These are phyloP conservation scores for Phoebastria nigripes DNA, from an alignment of 2,797 vertebrate genomes.

Conservation along the genomic window DNA sequence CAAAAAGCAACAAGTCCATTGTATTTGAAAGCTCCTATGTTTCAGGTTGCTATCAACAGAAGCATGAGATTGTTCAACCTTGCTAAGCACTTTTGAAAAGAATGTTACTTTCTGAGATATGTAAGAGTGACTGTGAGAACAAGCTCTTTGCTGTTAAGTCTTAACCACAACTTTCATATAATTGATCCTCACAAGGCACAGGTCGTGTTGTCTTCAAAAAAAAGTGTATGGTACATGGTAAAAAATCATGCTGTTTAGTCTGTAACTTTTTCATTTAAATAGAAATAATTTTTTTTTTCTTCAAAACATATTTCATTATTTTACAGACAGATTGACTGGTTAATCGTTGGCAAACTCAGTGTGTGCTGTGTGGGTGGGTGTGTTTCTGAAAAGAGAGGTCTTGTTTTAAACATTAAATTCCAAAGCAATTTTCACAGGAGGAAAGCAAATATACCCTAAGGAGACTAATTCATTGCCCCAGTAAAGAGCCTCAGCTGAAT, in stretches of 20 bases:
- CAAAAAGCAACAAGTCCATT: not conserved
- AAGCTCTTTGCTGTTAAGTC: not conserved
- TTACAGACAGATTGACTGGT: not conserved
- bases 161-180: not conserved
- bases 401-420: not conserved
- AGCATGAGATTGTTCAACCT: not conserved
- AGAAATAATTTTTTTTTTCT: not conserved
- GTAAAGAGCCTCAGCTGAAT: not conserved
- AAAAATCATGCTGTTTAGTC: not conserved
- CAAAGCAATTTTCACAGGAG: not conserved
- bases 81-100: not conserved
- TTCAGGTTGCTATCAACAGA: not conserved
- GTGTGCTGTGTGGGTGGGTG: not conserved
- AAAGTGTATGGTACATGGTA: rapidly evolving
- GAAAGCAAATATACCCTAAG: not conserved
- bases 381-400: not conserved
- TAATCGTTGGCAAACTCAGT: constrained; percentile 46
- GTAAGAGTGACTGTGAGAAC: not conserved
- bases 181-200: not conserved
- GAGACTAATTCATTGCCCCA: not conserved
- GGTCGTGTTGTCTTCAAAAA: not conserved
- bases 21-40: not conserved
- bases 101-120: not conserved
- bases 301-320: not conserved
- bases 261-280: not conserved